Evolutionary conservation across 2,888 invertebrate species (phyloP).

Genomic region (Hipparchia sbordonii): DNA sequence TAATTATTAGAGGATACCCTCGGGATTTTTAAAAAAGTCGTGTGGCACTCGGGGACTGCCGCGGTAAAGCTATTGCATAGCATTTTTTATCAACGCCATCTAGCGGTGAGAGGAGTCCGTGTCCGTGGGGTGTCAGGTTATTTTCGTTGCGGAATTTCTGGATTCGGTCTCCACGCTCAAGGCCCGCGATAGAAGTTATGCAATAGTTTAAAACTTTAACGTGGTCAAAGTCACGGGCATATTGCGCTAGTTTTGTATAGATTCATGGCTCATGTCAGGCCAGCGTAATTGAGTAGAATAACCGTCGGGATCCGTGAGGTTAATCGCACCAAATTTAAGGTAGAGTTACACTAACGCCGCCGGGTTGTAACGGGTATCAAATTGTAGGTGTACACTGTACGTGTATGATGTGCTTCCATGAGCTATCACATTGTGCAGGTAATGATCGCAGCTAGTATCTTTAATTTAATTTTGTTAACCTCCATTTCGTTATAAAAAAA

Average conservation of each 20-base stretch:
- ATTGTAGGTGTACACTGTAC: conserved; percentile 15
- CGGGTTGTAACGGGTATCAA: conserved; percentile 27
- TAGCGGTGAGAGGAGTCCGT: too few relatives aligned
- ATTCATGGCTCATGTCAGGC: conserved; percentile 14
- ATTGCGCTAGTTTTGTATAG: neutral
- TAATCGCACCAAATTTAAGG: conserved; percentile 22
- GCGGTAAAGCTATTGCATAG: too few relatives aligned
- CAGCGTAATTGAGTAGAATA: conserved; percentile 25
- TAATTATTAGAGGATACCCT: too few relatives aligned
- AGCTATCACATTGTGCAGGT: conserved; percentile 12
- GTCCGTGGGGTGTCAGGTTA: too few relatives aligned
- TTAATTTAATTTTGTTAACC: neutral
- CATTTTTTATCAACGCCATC: too few relatives aligned
- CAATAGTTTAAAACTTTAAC: too few relatives aligned
- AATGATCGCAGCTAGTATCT: conserved; percentile 11
- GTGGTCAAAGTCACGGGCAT: too few relatives aligned
- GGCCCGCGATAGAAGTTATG: too few relatives aligned
- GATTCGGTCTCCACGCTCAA: too few relatives aligned
- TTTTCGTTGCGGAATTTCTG: too few relatives aligned
- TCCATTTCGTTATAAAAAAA: neutral
- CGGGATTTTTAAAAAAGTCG: too few relatives aligned
- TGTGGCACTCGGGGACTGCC: too few relatives aligned
- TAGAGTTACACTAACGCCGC: conserved; percentile 21
- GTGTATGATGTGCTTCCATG: conserved; percentile 12
- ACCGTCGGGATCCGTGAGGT: conserved; percentile 21